Base-by-base conservation (phyloP, 2,797 vertebrate genomes). In the Geotrypetes seraphini region DNA sequence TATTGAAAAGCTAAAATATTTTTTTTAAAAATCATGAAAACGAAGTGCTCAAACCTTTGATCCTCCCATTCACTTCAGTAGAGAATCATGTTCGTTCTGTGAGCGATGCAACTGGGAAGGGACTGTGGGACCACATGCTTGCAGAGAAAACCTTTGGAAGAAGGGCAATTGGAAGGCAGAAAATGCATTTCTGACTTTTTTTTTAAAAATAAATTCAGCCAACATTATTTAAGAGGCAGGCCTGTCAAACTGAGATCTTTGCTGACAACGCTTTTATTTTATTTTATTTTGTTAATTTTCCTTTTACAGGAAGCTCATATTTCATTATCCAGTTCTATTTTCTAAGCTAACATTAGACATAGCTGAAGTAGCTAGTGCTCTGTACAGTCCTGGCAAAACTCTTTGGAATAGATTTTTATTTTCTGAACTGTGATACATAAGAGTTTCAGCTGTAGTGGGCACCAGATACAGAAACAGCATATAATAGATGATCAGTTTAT, bases 221-320 rank as follows among this genome's bases (percentile, higher is more conserved):
- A 15, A 19, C 20, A 25, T 32, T 51, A 64, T 57, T 51, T 53
- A 36, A 55, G 36, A 45, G 53, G 52, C 63, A 55, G 47, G 74
- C 56, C 67, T 71, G 33, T 69, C 57, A 78, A 80, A 78, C 62
- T 68, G 68, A 23, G 51, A 68, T 58, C 49, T 71, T 73, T 76
- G 69, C 60, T 68, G 54, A 60, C n/a, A n/a, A n/a, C n/a, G 56
- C 33, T 42, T 25, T 39, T 26, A 39, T 64, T 60, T 55, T 60
- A 55, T 53, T 36, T 40, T 50, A 19, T 32, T 7, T 16, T 8
- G 38, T 60, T 36, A 45, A 46, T 44, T n/a, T 48, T 18, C 34
- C 46, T 20, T 51, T 39, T 60, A 30, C 16, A 60, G 56, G n/a
- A 22, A 21, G 47, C 35, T 30, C 19, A 28, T 16, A 28, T 16